A percentile compares a stretch with the other conserved stretches of the same genome.
These are phyloP conservation scores for Rhopalosiphum padi DNA, from an alignment of 1,140 invertebrate genomes.

Conservation along the genomic window DNA sequence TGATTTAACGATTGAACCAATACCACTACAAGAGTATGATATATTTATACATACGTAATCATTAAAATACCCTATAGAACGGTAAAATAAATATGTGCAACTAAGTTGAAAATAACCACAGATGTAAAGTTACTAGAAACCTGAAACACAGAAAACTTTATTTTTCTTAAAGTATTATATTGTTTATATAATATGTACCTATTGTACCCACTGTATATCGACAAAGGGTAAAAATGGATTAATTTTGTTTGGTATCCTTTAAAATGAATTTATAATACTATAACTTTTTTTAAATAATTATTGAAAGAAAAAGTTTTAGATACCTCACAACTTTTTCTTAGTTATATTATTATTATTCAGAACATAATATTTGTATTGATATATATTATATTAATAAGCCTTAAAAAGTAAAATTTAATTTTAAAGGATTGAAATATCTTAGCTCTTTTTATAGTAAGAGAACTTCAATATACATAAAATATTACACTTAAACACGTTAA, in stretches of 20 bases:
- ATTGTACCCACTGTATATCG: not conserved
- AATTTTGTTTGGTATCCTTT: not conserved
- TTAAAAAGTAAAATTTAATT: not conserved
- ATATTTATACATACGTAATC: not conserved
- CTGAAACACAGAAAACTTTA: not conserved
- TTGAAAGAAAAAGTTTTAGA: not conserved
- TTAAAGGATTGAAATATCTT: not conserved
- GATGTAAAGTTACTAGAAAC: not conserved
- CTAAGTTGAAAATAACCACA: not conserved
- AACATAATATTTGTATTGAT: not conserved
- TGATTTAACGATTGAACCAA: not conserved
- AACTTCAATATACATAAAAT: not conserved
- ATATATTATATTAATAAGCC: not conserved
- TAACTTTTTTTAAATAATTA: not conserved
- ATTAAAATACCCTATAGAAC: not conserved
- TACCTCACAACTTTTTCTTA: not conserved
- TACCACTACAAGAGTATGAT: not conserved
- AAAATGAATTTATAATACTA: not conserved
- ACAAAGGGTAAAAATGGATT: not conserved
- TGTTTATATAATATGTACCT: not conserved
- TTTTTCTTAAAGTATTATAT: not conserved
- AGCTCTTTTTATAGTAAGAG: not conserved
- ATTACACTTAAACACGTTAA: not conserved
- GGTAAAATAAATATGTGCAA: not conserved
- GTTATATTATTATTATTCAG: not conserved